Conservation (phyloP, 1,140 invertebrate genomes). For the Drosophila baimaii region DNA sequence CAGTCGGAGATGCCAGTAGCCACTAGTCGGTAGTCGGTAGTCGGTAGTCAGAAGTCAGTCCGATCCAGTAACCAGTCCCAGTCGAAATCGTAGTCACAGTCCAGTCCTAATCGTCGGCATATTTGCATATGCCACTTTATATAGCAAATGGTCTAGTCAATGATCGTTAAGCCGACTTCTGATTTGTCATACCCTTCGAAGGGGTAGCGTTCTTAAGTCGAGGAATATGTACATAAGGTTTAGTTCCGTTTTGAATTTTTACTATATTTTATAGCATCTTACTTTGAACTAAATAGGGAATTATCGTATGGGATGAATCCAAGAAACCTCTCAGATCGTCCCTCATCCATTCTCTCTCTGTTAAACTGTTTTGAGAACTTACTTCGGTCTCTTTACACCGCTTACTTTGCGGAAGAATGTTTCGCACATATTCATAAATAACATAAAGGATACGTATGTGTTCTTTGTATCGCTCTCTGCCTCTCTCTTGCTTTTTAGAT, state of each 20-base stretch:
- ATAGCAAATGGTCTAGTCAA: constrained; percentile 74
- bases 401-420: too few relatives aligned
- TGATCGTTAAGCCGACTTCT: constrained; percentile 79
- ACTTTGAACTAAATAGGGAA: neutral
- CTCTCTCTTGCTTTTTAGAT: too few relatives aligned
- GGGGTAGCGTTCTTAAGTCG: neutral
- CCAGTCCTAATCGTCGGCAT: constrained; percentile 71
- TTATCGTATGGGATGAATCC: too few relatives aligned
- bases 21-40: constrained; percentile 28
- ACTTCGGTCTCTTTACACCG: too few relatives aligned
- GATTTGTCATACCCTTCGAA: constrained; percentile 35
- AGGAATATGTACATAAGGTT: neutral
- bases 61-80: constrained; percentile 37
- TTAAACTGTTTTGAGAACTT: too few relatives aligned
- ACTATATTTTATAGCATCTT: neutral
- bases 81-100: constrained; percentile 7
- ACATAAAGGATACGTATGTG: too few relatives aligned
- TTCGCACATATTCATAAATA: too few relatives aligned
- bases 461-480: too few relatives aligned
- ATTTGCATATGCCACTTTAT: constrained; percentile 79
- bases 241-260: neutral
- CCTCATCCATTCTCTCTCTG: too few relatives aligned
- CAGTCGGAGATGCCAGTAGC: constrained; percentile 44
- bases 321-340: too few relatives aligned
- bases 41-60: constrained; percentile 36